These are phyloP conservation scores for Telenomus remus DNA, from an alignment of 1,140 invertebrate species.

Conservation along the genomic window DNA sequence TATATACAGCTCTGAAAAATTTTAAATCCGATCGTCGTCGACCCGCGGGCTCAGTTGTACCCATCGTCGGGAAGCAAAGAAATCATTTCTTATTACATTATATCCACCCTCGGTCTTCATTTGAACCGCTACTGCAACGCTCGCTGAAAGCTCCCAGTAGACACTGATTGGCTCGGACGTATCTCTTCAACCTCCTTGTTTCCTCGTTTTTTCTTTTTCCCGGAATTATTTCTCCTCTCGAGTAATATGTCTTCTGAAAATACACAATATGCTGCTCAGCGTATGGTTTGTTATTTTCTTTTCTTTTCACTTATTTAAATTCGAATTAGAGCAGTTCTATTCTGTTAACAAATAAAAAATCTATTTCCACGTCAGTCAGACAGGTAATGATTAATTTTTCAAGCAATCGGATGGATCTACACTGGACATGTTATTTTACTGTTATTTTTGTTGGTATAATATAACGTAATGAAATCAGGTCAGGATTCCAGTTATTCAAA, in stretches of 20 bases:
- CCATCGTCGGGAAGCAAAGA: not conserved
- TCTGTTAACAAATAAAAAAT: no score
- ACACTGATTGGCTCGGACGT: conserved; percentile 51
- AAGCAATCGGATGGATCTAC: no score
- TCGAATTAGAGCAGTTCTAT: no score
- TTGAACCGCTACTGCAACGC: conserved; percentile 12
- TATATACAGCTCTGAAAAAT: conserved; percentile 30
- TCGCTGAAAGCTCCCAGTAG: conserved; percentile 36
- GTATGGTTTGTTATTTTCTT: no score
- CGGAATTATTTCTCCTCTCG: not conserved
- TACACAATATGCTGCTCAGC: not conserved
- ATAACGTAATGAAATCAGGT: no score
- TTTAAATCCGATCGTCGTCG: conserved; percentile 12
- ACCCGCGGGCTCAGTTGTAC: no score
- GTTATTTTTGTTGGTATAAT: no score
- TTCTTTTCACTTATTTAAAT: no score
- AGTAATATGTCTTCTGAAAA: conserved; percentile 15
- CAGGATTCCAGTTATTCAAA: no score
- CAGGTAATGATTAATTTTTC: no score
- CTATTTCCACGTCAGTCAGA: no score
- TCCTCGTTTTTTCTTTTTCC: not conserved
- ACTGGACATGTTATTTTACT: no score
- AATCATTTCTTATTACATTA: conserved; percentile 47
- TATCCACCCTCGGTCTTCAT: conserved; percentile 35
- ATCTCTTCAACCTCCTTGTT: conserved; percentile 40